phyloP scores from a whole-genome alignment of 2,113 vertebrate species.

The Chloropsis hardwickii region DNA sequence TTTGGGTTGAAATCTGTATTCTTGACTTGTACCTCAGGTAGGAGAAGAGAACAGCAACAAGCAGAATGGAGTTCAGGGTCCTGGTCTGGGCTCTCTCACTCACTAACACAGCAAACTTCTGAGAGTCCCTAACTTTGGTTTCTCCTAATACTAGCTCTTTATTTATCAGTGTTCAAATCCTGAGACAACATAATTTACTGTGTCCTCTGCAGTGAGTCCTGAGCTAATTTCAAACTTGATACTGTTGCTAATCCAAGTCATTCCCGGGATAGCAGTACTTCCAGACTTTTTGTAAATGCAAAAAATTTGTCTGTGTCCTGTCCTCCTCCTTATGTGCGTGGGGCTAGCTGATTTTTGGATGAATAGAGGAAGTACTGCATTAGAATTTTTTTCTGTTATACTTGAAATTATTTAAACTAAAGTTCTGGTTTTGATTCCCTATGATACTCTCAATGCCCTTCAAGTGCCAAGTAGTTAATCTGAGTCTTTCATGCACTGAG shows the following conservation, averaged over 20 bases:
- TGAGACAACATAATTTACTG: not conserved
- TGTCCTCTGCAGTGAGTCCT: not conserved
- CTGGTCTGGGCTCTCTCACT: not conserved
- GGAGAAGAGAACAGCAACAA: not conserved
- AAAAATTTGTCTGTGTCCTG: not conserved
- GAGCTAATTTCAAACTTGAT: not conserved
- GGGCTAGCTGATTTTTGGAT: not conserved
- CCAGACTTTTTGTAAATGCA: not conserved
- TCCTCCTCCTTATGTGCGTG: not conserved
- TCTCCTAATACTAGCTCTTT: not conserved
- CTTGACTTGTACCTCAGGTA: fast-evolving
- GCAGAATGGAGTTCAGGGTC: not conserved
- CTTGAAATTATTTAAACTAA: not conserved
- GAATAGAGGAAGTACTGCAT: not conserved
- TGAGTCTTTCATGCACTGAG: not conserved
- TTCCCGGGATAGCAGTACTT: not conserved
- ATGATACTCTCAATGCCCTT: not conserved
- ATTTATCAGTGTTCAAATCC: not conserved
- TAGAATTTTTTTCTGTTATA: not conserved
- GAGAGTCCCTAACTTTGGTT: not conserved
- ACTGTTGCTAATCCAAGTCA: not conserved
- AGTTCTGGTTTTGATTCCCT: not conserved
- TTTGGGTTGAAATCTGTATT: not conserved
- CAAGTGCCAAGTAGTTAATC: not conserved
- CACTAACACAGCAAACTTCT: not conserved